These are phyloP conservation scores for Myrmecobius fasciatus DNA, from an alignment of 2,113 vertebrate genomes.

Conservation along the genomic window DNA sequence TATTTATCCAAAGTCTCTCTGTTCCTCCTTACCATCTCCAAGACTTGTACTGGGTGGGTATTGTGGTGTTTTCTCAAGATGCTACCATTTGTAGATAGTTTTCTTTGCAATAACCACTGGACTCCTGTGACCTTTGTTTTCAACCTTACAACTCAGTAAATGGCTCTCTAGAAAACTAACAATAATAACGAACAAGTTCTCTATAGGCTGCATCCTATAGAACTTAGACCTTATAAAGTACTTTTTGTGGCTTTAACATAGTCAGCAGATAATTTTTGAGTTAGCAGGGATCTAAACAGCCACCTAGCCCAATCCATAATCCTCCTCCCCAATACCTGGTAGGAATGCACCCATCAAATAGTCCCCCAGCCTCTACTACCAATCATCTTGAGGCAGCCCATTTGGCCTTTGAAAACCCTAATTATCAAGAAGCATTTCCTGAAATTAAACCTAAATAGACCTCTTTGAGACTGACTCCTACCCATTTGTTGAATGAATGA, in stretches of 20 bases:
- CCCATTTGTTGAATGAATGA: constrained; percentile 6
- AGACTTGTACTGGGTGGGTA: neutral
- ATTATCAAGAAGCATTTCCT: neutral
- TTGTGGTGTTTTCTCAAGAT: neutral
- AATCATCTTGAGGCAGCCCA: neutral
- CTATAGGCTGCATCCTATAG: neutral
- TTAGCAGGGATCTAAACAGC: neutral
- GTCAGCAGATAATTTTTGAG: neutral
- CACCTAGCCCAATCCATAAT: neutral
- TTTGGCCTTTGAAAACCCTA: neutral
- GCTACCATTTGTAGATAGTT: neutral
- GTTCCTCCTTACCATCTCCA: neutral
- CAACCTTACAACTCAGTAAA: neutral
- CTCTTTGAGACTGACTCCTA: neutral
- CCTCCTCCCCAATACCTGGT: neutral
- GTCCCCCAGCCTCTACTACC: neutral
- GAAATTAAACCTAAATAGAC: neutral
- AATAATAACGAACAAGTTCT: neutral
- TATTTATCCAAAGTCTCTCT: neutral
- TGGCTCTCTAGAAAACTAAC: neutral
- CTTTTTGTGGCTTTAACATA: neutral
- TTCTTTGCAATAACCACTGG: neutral
- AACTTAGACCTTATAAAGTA: neutral
- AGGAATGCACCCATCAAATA: rapidly evolving
- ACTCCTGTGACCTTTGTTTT: neutral